Evolutionary conservation across 2,113 vertebrate genomes (phyloP), one percentile per base, ranked within the genome.

Genomic region (Labeo rohita): DNA sequence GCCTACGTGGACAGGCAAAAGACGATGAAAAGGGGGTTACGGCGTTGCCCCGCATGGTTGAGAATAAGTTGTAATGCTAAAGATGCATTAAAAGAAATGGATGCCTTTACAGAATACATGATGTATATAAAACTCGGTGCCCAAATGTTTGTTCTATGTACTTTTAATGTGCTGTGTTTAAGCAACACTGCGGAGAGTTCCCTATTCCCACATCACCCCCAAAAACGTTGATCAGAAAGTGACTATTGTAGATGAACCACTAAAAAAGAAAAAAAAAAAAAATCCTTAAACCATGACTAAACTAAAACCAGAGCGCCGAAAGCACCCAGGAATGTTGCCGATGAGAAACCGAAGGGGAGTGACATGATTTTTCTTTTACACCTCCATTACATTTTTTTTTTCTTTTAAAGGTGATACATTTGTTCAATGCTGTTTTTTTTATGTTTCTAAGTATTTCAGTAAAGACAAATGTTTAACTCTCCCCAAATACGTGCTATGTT

Each of bases 131-230:
- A 95, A 93, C 86, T 94, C 75, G 92, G 95, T 95, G 95, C 95
- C 95, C 95, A 94, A 92, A 95, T 92, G 92, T 95, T 95, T 94
- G 94, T 96, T 95, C 94, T 94, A 94, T 95, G 95, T 96, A 95
- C 94, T 94, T 89, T 93, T 92, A 93, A 83, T 93, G 94, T 95
- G 93, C 93, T 89, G 93, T 95, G 94, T 95, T 94, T 91, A 93
- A 94, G 92, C 91, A 94, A 93, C 93, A 94, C 93, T 91, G 92
- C 68, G 89, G 91, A 93, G 91, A 92, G 82, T 78, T 91, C 81
- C 89, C 90, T 88, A 87, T 74, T 91, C 88, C 86, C 92, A 52
- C 75, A 87, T 90, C 92, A 92, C 70, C 87, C 80, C 72, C 47
- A 86, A 85, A 87, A 94, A 92, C 92, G 89, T 87, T 88, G 89